Base-by-base conservation (phyloP, 2,113 vertebrate genomes). In the Phocoena phocoena region DNA sequence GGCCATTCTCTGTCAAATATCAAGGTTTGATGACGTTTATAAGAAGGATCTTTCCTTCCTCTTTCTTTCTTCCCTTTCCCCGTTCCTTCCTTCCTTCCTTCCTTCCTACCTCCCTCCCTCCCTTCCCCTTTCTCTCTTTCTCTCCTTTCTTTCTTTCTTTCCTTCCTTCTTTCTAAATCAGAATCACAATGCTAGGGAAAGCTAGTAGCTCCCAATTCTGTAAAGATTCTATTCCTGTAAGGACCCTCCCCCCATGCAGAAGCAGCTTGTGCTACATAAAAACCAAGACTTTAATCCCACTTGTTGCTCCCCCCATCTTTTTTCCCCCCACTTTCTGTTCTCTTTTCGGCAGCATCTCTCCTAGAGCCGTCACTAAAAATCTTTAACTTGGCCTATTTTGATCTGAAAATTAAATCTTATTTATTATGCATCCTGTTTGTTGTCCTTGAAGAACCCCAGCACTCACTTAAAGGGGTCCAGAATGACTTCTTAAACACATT, bases 401-500 rank as follows among this genome's bases (percentile, higher is more conserved):
- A 98, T 98, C 98, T 98, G 97, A 99, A 98, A 98, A 99, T 98
- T 98, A 98, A 99, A 98, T 99, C 99, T 99, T 99, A 99, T 99
- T 99, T 99, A 99, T 99, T 99, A 98, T 98, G 98, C 99, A 99
- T 98, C 99, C 98, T 99, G 99, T 99, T 99, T 99, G 99, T 99
- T 99, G 99, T 99, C 99, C 99, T 98, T 99, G 98, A 98, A 99
- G 99, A 99, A 99, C 98, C 99, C 99, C 99, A 99, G 99, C 99
- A 99, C 99, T 99, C 99, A 99, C 99, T 99, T 99, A 99, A 99
- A 99, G 99, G 99, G 99, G 99, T 99, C 99, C 99, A 99, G 99
- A 99, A 99, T 99, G 99, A 99, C 99, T 99, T 99, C 99, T 99
- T 99, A 99, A 99, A 99, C 99, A 99, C 99, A 99, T 99, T 99